Percentiles rank a stretch among this genome's conserved stretches.
These are phyloP conservation scores for Cyclargus thomasi DNA, from an alignment of 1,140 invertebrate species.

Conservation along the genomic window DNA sequence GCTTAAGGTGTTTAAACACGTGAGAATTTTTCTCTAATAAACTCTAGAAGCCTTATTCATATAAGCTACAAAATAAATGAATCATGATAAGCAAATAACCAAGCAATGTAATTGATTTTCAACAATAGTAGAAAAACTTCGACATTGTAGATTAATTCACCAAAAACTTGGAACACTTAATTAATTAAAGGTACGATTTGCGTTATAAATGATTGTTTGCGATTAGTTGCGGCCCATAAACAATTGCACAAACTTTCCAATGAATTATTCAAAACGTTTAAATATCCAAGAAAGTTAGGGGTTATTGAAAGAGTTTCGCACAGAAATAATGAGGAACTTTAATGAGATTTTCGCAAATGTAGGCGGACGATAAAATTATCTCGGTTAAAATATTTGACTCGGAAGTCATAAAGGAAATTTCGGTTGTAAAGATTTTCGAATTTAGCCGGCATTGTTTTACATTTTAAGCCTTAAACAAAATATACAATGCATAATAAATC, in stretches of 20 bases:
- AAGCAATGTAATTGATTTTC: neutral
- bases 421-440: conserved; percentile 34
- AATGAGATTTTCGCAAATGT: conserved; percentile 31
- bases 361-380: conserved; percentile 31
- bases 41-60: too few species aligned
- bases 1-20: too few species aligned
- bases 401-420: conserved; percentile 40
- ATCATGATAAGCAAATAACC: too few species aligned
- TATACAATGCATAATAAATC: conserved; percentile 7
- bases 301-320: conserved; percentile 22
- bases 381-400: conserved; percentile 36
- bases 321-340: conserved; percentile 24
- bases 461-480: conserved; percentile 20
- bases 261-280: conserved; percentile 14
- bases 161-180: neutral
- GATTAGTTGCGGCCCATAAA: conserved; percentile 4
- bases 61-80: too few species aligned
- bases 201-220: conserved; percentile 6
- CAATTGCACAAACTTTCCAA: conserved; percentile 7
- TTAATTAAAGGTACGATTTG: conserved; percentile 2
- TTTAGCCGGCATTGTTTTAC: conserved; percentile 33
- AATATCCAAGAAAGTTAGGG: conserved; percentile 17
- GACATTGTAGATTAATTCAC: neutral
- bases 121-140: neutral
- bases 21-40: too few species aligned